Percentiles rank a stretch among this genome's conserved stretches.
These are phyloP conservation scores for Lates calcarifer DNA, from an alignment of 2,113 vertebrate genomes.

Conservation along the genomic window DNA sequence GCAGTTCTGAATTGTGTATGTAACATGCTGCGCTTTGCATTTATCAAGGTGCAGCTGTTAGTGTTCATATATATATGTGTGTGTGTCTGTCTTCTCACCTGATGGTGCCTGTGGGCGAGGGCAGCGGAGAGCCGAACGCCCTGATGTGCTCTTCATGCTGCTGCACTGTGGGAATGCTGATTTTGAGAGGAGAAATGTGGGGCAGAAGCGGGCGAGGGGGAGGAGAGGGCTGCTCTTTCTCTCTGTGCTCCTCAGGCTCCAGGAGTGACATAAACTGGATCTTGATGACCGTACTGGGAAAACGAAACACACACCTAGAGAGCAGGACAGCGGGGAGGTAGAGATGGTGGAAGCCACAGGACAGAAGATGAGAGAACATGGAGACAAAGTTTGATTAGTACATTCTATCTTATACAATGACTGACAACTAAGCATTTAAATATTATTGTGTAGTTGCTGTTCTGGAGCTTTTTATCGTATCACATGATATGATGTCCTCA, in stretches of 20 bases:
- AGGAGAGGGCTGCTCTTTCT: constrained; percentile 88
- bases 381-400: constrained; percentile 3
- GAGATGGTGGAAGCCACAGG: background rate
- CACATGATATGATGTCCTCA: background rate
- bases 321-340: background rate
- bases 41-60: background rate
- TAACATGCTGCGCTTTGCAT: background rate
- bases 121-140: constrained; percentile 91
- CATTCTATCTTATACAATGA: background rate
- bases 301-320: constrained; percentile 94
- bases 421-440: background rate
- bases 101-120: constrained; percentile 97
- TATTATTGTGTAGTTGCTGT: background rate
- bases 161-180: constrained; percentile 91
- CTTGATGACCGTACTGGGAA: constrained; percentile 98
- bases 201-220: constrained; percentile 91
- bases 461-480: background rate
- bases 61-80: background rate
- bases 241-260: constrained; percentile 86
- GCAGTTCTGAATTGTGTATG: background rate
- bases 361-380: background rate
- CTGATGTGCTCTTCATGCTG: constrained; percentile 93
- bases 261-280: constrained; percentile 95
- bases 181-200: constrained; percentile 97
- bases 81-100: constrained; percentile 83